Evolutionary conservation across 2,113 vertebrate genomes (phyloP).

Genomic region (Harpagus bidentatus): DNA sequence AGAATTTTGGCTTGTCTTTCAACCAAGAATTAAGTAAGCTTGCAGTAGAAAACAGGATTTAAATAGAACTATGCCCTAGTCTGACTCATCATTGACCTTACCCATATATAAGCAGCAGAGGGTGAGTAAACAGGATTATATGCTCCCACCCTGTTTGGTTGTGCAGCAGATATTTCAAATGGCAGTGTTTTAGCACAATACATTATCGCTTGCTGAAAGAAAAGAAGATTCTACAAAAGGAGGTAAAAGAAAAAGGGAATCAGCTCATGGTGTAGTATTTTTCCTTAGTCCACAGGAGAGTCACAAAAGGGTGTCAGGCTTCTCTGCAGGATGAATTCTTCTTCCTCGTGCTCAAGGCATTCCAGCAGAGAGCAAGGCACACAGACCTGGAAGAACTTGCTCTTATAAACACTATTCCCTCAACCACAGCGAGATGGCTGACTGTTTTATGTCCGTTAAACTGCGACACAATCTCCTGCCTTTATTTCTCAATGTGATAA

Average conservation of each 20-base stretch:
- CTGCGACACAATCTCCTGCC: not conserved
- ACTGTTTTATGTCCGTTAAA: not conserved
- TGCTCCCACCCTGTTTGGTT: not conserved
- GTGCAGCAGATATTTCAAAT: not conserved
- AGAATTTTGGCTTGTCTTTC: conserved; percentile 6
- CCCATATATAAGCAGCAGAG: not conserved
- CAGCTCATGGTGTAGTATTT: not conserved
- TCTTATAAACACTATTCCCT: not conserved
- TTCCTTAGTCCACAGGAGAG: not conserved
- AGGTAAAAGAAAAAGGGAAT: not conserved
- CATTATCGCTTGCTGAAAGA: not conserved
- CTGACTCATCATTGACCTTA: not conserved
- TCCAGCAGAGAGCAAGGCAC: not conserved
- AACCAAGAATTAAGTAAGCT: not conserved
- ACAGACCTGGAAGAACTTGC: not conserved
- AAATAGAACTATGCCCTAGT: not conserved
- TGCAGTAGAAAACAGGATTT: not conserved
- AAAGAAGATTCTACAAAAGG: not conserved
- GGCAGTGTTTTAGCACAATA: not conserved
- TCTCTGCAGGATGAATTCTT: not conserved
- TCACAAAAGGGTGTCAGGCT: not conserved
- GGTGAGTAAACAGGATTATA: not conserved
- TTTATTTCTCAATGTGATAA: conserved; percentile 11
- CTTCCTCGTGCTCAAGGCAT: not conserved
- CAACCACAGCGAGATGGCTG: not conserved